Base-by-base conservation (phyloP, 2,888 invertebrate genomes). In the Operophtera brumata region DNA sequence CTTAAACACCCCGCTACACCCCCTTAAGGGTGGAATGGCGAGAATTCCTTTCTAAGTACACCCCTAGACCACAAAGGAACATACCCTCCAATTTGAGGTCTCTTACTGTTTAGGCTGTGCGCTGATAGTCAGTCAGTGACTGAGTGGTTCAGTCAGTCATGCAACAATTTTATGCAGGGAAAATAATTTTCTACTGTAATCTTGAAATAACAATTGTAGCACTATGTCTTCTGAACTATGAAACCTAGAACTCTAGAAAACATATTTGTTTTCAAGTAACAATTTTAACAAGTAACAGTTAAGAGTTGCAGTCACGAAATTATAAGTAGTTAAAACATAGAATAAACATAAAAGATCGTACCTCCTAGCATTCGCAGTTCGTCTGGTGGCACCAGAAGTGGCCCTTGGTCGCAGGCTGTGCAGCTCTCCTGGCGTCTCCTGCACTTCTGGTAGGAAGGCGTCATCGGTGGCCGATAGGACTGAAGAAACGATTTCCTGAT, bases 361-460 rank as follows among this genome's bases (percentile, higher is more conserved):
- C 90, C 90, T 77, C 68, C 90, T 82, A 0, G 90, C 70, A 67
- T 89, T 89, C 6, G 89, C 86, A 7, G 88, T 89, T n/a, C 86
- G 78, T n/a, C 89, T 71, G 0, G 89, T 89, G 7, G 86, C 88
- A 1, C 84, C 86, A 0, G 90, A 86, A 0, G 79, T 86, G 11
- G 90, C 87, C 44, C 88, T 80, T 1, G 89, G 82, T 12, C 87
- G 80, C 14, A 83, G 69, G 49, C 79, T 84, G 35, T 80, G 77
- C 2, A 78, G 66, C 45, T 87, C 87, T 1, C 80, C 57, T 0
- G 84, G 82, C 44, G 77, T 71, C 43, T 86, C 88, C 1, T 76
- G 80, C 10, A 80, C 79, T 73, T 90, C 89, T 3, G 88, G 86
- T 47, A 89, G 66, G 70, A 90, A 90, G 10, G 90, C 88, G 56